Base-by-base conservation (phyloP, 1,140 invertebrate species). In the Cydia fagiglandana region DNA sequence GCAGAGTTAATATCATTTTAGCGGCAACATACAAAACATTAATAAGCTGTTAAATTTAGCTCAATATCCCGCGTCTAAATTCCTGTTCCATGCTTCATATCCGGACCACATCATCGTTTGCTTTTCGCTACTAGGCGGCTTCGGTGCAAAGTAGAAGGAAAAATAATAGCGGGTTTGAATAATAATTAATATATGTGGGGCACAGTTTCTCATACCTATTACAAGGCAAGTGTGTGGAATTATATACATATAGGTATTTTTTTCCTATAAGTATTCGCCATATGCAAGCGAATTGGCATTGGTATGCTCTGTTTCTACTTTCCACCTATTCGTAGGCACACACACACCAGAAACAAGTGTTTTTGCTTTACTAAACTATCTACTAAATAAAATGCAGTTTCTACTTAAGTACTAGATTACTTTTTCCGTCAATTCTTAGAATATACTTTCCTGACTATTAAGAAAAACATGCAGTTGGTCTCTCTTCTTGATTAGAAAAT, bases 391-490 rank as follows among this genome's bases (percentile, higher is more conserved):
- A 70, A 70, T 70, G 66, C 34, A 2, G 34, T 41, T 41, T 70
- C 66, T 38, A 17, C 28, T 68, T 68, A 30, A 38, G 28, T n/a
- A 34, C 64, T n/a, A 28, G 64, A 34, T 34, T 34, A 68, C 66
- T 70, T 70, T 70, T 17, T 70, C n/a, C 34, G 30, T 34, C 30
- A 38, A 17, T 70, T 70, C 66, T 24, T 70, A 70, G 66, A 70
- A 70, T 17, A 70, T 38, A 70, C 66, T 70, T 70, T 70, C 66
- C 34, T 38, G 66, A 1, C 50, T 34, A 38, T 70, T 70, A 24
- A 24, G 17, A 61, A 61, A 61, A 61, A n/a, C n/a, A 17, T n/a
- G 15, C 50, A 53, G 50, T 53, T n/a, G n/a, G 56, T 61, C 9
- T 24, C 17, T 61, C 56, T 7, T 61, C 56, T 61, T 24, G 56